Evolutionary conservation across 2,113 vertebrate genomes (phyloP), one percentile per base, ranked within the genome.

Genomic region (Pygoscelis antarcticus): DNA sequence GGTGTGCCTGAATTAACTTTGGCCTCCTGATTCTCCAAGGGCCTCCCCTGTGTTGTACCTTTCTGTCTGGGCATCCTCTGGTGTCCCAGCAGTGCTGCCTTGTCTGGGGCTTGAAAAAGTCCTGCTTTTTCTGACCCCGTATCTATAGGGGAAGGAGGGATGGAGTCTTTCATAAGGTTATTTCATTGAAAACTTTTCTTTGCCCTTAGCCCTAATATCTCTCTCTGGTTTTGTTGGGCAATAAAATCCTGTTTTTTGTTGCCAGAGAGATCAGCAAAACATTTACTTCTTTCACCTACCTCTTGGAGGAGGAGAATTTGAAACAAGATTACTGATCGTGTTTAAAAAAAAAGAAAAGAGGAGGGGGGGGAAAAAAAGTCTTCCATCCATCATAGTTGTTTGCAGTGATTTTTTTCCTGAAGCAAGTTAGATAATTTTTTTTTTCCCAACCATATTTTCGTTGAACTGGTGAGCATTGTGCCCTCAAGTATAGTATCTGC

Each of bases 251-350:
- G 25, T 0, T 7, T 72, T 86, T 64, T 76, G 36, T 69, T 87
- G 62, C 23, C 23, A 44, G 58, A 76, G 32, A 83, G 32, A 83
- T 77, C 66, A 76, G 38, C 20, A 60, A 26, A 65, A 96, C 52
- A 89, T 86, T 83, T 80, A 69, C 76, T 85, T 94, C 86, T 88
- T 94, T 95, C 71, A 76, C 94, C 49, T 80, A 2, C 54, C 54
- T 83, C 71, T 86, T 68, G 49, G 34, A 86, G 79, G 19, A 87
- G 32, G 32, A 90, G 42, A 64, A 85, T 85, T 71, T 88, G 52
- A 94, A 90, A 79, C 22, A 70, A 58, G 52, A 68, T 81, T 69
- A 83, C 47, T 71, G 57, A 82, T 51, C 47, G 23, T 52, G 29
- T 52, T 89, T 16, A 58, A 71, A 47, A 69, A 22, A 20, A 19